Evolutionary conservation across 2,797 vertebrate species (phyloP).

Genomic region (Micrastur ruficollis): DNA sequence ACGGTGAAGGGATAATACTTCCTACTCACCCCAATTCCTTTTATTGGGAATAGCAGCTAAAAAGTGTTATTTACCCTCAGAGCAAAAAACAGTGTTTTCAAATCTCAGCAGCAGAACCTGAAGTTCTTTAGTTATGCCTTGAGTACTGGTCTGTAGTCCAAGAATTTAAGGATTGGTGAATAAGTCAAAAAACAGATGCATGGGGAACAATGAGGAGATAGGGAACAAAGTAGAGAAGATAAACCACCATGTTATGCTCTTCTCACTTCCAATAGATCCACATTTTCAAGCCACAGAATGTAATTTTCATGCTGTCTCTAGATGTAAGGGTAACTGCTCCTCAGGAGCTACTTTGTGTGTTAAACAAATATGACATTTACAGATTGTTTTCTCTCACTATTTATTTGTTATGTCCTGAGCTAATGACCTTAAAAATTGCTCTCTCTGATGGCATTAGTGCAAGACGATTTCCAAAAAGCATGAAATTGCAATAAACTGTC

Average conservation of each 20-base stretch:
- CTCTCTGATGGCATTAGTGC: constrained; percentile 23
- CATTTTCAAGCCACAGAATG: constrained; percentile 2
- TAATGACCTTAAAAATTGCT: constrained; percentile 57
- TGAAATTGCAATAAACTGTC: constrained; percentile 59
- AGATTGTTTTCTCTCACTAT: constrained; percentile 45
- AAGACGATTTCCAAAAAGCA: constrained; percentile 26
- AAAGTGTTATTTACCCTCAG: background rate
- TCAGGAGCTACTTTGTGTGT: constrained; percentile 22
- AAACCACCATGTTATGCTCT: background rate
- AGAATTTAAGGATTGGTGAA: background rate
- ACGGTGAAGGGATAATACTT: background rate
- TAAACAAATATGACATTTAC: constrained; percentile 60
- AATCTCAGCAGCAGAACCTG: background rate
- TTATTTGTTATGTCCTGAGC: constrained; percentile 48
- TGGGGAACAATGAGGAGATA: background rate
- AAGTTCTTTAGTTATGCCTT: background rate
- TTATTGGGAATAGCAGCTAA: background rate
- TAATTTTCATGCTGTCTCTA: constrained; percentile 39
- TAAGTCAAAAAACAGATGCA: background rate
- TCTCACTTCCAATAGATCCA: background rate
- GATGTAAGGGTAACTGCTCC: constrained; percentile 48
- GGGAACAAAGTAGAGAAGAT: background rate
- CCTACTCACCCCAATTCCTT: background rate
- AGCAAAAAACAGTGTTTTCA: background rate
- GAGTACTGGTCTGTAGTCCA: background rate